A percentile compares a stretch with the other conserved stretches of the same genome.
Evolutionary conservation across 1,140 invertebrate genomes (phyloP).

Genomic region (Bombus picipes): DNA sequence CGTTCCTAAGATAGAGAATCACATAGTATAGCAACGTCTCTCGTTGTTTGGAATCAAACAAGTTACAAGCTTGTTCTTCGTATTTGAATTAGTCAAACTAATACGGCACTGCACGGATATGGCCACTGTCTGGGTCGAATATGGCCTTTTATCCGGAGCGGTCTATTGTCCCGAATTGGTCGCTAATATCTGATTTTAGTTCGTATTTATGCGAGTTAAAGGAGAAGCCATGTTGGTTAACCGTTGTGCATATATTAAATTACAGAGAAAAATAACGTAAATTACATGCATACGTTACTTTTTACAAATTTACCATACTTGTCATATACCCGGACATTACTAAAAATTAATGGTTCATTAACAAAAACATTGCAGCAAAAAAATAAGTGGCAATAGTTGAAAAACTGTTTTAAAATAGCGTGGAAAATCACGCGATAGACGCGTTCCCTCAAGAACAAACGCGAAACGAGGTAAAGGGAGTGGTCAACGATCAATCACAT

Average conservation of each 20-base stretch:
- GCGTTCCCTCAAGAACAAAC: not conserved
- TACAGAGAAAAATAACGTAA: too few relatives aligned
- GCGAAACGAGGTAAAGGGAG: not conserved
- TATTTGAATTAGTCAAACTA: not conserved
- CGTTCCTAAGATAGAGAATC: not conserved
- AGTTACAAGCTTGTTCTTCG: not conserved
- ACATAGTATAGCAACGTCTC: not conserved
- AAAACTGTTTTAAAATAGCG: not conserved
- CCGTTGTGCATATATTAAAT: too few relatives aligned
- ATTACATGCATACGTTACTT: too few relatives aligned
- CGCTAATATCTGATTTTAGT: not conserved
- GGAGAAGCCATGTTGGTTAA: not conserved
- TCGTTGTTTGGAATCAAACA: not conserved
- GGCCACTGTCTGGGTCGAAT: not conserved
- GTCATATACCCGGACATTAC: too few relatives aligned
- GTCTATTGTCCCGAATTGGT: not conserved
- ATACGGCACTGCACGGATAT: not conserved
- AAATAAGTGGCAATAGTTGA: not conserved
- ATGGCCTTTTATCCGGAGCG: not conserved
- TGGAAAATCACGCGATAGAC: not conserved
- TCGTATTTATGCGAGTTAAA: not conserved
- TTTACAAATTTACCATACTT: too few relatives aligned
- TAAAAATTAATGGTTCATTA: not conserved
- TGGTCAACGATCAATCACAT: slow-evolving; percentile 15
- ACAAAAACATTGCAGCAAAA: not conserved